Percentiles rank a stretch among this genome's conserved stretches.
Conservation (phyloP, 2,888 invertebrate genomes). For the Digitonthophagus gazella region DNA sequence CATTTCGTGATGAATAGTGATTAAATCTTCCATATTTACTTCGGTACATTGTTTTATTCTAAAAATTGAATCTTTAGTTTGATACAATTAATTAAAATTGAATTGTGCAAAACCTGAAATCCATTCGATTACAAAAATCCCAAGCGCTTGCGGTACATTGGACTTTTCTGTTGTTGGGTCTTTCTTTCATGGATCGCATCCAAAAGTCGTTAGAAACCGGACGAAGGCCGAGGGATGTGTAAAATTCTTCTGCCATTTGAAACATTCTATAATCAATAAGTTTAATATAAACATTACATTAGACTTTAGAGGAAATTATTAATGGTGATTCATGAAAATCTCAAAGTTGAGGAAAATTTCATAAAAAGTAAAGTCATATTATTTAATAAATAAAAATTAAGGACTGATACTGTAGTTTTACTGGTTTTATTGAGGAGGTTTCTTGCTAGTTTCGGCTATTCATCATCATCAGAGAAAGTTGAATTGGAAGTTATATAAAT, state of each 20-base stretch:
- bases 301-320: too few relatives aligned
- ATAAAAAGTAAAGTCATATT: too few relatives aligned
- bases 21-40: conserved; percentile 72
- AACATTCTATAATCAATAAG: conserved; percentile 63
- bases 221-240: conserved; percentile 75
- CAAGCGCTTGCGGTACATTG: conserved; percentile 78
- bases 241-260: conserved; percentile 81
- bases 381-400: too few relatives aligned
- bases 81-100: neutral
- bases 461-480: too few relatives aligned
- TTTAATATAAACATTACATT: conserved; percentile 1
- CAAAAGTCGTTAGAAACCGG: conserved; percentile 83
- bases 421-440: too few relatives aligned
- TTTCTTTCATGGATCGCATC: conserved; percentile 75
- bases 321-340: too few relatives aligned
- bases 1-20: conserved; percentile 81
- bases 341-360: too few relatives aligned
- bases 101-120: conserved; percentile 64
- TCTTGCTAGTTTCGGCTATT: too few relatives aligned
- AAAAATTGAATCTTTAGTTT: conserved; percentile 28
- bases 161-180: conserved; percentile 68
- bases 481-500: too few relatives aligned
- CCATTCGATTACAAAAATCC: conserved; percentile 82
- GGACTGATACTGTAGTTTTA: too few relatives aligned
- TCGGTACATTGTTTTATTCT: conserved; percentile 83